These are phyloP conservation scores for Ursus arctos DNA, from an alignment of 2,113 vertebrate genomes.

Conservation along the genomic window DNA sequence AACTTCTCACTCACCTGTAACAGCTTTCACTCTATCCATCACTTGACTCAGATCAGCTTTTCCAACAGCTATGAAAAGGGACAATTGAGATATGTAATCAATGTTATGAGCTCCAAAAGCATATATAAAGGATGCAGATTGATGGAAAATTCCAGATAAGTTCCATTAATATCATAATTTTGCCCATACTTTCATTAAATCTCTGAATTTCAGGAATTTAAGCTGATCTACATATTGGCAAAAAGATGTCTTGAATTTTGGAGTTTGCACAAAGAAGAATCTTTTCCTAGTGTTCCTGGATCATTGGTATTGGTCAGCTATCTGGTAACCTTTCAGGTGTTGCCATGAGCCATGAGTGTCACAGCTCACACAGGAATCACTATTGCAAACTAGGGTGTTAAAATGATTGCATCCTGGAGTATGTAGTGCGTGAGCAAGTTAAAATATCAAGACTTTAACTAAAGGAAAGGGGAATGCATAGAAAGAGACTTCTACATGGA, in stretches of 20 bases:
- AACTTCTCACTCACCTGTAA: constrained; percentile 12
- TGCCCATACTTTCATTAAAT: background rate
- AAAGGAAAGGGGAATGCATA: background rate
- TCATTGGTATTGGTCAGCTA: background rate
- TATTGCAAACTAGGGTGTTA: background rate
- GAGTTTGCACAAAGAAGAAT: background rate
- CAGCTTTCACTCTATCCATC: background rate
- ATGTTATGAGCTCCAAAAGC: background rate
- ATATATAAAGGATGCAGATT: background rate
- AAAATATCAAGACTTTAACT: background rate
- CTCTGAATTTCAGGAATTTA: background rate
- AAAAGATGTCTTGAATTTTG: background rate
- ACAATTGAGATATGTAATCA: background rate
- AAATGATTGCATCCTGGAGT: background rate
- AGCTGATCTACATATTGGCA: background rate
- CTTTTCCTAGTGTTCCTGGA: background rate
- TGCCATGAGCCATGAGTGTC: background rate
- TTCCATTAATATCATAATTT: background rate
- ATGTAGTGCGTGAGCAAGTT: background rate
- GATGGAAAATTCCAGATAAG: background rate
- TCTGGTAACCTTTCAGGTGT: background rate
- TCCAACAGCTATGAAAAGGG: constrained; percentile 1
- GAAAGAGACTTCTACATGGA: background rate
- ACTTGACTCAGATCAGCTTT: constrained; percentile 32
- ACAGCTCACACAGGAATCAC: background rate